Percentiles rank a stretch among this genome's conserved stretches.
Conservation (phyloP, 1,140 invertebrate genomes). For the Drosophila obscura region DNA sequence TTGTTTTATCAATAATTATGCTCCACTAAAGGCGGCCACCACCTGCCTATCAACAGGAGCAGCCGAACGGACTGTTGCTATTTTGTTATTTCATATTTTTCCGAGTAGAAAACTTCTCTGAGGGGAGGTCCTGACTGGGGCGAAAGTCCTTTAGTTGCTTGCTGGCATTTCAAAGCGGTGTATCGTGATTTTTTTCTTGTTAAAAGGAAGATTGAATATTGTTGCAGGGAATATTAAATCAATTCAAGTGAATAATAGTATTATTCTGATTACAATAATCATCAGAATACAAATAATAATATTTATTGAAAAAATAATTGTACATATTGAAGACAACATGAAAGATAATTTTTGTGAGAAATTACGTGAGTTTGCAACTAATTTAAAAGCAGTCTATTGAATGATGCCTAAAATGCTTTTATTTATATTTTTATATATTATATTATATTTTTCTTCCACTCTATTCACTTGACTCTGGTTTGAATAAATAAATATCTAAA, state of each 20-base stretch:
- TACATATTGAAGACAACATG: constrained; percentile 17
- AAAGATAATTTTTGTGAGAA: constrained; percentile 54
- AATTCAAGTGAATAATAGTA: not conserved
- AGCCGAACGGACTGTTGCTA: constrained; percentile 57
- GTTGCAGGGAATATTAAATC: not conserved
- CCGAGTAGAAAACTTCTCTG: constrained; percentile 5
- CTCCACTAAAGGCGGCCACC: constrained; percentile 31
- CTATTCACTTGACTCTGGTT: too few species aligned
- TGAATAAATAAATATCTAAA: too few species aligned
- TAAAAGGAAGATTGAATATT: not conserved
- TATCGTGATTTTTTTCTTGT: constrained; percentile 12
- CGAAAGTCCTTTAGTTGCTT: constrained; percentile 48
- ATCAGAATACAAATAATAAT: not conserved
- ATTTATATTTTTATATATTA: too few species aligned
- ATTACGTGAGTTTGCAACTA: constrained; percentile 52
- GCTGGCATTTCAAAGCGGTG: constrained; percentile 48
- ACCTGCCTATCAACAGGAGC: constrained; percentile 39
- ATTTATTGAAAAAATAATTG: not conserved
- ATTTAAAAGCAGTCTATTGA: not conserved
- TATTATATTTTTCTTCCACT: too few species aligned
- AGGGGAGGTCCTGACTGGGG: constrained; percentile 4
- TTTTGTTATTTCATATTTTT: constrained; percentile 55
- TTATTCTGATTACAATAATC: not conserved
- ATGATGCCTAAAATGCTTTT: too few species aligned
- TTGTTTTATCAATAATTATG: constrained; percentile 84